These are phyloP conservation scores for Sarcophaga caerulescens DNA, from an alignment of 2,888 invertebrate species.

Conservation along the genomic window DNA sequence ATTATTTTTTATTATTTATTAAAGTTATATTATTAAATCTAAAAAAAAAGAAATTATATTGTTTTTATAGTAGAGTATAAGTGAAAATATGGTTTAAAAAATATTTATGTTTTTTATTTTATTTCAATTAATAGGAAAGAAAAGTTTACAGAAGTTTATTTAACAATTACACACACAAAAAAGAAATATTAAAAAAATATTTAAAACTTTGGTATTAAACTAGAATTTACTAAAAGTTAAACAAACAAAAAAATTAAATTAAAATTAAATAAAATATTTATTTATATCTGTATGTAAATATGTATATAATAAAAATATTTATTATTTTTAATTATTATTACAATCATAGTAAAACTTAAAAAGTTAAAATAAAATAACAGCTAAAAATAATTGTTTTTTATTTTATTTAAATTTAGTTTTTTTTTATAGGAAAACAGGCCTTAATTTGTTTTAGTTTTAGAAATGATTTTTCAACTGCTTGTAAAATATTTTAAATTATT, in stretches of 20 bases:
- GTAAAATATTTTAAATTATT: conserved; percentile 4
- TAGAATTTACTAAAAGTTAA: conserved; percentile 73
- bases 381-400: not conserved
- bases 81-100: conserved; percentile 19
- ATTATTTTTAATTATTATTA: conserved; percentile 16
- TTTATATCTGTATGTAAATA: not conserved
- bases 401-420: not conserved
- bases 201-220: conserved; percentile 79
- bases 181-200: conserved; percentile 65
- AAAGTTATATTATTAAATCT: not conserved
- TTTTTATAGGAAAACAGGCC: conserved; percentile 52
- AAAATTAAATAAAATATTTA: conserved; percentile 7
- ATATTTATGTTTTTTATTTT: conserved; percentile 4
- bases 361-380: conserved; percentile 12
- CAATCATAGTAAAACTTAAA: conserved; percentile 22
- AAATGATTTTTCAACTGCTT: too few relatives aligned
- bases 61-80: not conserved
- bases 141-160: conserved; percentile 65
- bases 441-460: conserved; percentile 41
- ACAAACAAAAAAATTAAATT: conserved; percentile 23
- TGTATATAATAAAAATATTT: not conserved
- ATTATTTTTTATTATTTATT: conserved; percentile 32
- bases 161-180: conserved; percentile 43
- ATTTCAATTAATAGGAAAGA: conserved; percentile 57
- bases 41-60: not conserved